Conservation (phyloP, 1,140 invertebrate genomes). For the Drosophila repletoides region DNA sequence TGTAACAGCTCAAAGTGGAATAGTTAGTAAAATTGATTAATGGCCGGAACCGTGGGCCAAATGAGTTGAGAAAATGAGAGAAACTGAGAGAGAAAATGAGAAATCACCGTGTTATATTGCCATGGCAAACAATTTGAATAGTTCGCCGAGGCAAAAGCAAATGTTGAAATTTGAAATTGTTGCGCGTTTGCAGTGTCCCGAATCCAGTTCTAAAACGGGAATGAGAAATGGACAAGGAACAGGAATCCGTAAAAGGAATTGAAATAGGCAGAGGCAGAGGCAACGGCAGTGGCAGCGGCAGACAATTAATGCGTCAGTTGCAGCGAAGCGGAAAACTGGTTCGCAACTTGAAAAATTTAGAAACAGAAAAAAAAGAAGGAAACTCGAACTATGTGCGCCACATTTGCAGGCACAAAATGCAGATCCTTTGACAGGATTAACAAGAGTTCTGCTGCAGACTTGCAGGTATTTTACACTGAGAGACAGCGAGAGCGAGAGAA, state of each 20-base stretch:
- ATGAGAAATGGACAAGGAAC: slow-evolving; percentile 15
- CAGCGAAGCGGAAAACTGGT: slow-evolving; percentile 75
- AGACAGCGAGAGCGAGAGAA: neutral
- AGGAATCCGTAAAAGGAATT: neutral
- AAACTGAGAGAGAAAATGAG: slow-evolving; percentile 58
- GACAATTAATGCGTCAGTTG: slow-evolving; percentile 78
- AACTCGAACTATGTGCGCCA: slow-evolving; percentile 5
- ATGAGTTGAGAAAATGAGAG: slow-evolving; percentile 1
- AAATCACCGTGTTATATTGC: slow-evolving; percentile 71
- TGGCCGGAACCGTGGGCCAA: slow-evolving; percentile 8
- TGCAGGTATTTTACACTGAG: slow-evolving; percentile 3
- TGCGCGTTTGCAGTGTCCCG: slow-evolving; percentile 16
- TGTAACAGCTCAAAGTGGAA: neutral
- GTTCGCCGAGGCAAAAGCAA: slow-evolving; percentile 18
- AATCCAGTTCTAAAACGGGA: slow-evolving; percentile 29
- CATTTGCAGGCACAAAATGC: slow-evolving; percentile 29
- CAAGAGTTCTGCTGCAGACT: slow-evolving; percentile 1
- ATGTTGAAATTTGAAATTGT: slow-evolving; percentile 24
- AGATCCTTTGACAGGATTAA: slow-evolving; percentile 11
- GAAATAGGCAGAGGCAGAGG: slow-evolving; percentile 25
- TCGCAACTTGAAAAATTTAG: slow-evolving; percentile 26
- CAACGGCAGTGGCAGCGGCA: slow-evolving; percentile 23
- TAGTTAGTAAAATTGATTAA: slow-evolving; percentile 13
- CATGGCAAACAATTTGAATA: slow-evolving; percentile 69
- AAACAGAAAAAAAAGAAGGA: neutral